A percentile compares a stretch with the other conserved stretches of the same genome.
Conservation (phyloP, 2,888 invertebrate genomes). For the Platynereis dumerilii region DNA sequence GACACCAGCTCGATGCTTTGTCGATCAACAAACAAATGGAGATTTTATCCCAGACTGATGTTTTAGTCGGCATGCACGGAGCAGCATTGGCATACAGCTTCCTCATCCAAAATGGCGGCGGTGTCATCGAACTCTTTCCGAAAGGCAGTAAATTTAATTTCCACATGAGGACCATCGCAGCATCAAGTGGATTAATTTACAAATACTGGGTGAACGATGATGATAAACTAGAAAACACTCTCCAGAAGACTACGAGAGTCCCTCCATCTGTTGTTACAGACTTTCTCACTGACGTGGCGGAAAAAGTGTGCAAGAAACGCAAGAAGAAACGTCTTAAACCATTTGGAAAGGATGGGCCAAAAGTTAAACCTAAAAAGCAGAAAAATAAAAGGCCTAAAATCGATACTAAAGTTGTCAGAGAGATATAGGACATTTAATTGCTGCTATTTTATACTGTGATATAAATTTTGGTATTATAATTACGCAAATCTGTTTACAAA, state of each 20-base stretch:
- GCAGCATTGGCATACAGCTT: slow-evolving; percentile 58
- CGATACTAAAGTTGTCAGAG: too few relatives aligned
- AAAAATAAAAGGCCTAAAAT: too few relatives aligned
- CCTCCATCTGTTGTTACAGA: background rate
- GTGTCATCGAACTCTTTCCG: slow-evolving; percentile 55
- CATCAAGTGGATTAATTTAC: slow-evolving; percentile 53
- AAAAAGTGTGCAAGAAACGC: too few relatives aligned
- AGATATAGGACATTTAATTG: too few relatives aligned
- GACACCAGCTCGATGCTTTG: slow-evolving; percentile 51
- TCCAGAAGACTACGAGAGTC: background rate
- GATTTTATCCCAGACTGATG: slow-evolving; percentile 50
- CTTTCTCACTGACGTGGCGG: background rate
- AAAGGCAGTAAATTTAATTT: slow-evolving; percentile 43
- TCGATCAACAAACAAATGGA: slow-evolving; percentile 51
- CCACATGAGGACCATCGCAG: slow-evolving; percentile 54
- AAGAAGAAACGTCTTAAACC: too few relatives aligned
- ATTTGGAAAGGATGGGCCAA: too few relatives aligned
- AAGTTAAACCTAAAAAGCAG: too few relatives aligned
- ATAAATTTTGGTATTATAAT: too few relatives aligned
- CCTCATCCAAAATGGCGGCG: slow-evolving; percentile 51
- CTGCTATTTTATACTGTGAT: too few relatives aligned
- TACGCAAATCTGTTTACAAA: too few relatives aligned
- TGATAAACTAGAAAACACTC: background rate
- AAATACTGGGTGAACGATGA: slow-evolving; percentile 52
- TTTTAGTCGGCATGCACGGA: slow-evolving; percentile 62